Evolutionary conservation across 2,797 vertebrate genomes (phyloP).

Genomic region (Euphonia xanthogaster): DNA sequence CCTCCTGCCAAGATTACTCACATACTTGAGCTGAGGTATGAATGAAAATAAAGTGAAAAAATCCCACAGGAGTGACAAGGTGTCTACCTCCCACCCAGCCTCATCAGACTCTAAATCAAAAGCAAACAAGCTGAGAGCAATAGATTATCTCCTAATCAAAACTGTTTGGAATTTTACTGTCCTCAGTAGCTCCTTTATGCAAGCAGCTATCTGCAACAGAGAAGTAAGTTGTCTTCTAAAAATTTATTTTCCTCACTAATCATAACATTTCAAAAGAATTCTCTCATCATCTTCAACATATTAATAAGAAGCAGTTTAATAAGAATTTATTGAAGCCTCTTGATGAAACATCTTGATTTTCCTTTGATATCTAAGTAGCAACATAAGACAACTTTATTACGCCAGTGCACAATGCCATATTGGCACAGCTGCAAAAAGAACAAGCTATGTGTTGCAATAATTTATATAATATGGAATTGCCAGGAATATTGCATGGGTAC

Average conservation of each 20-base stretch:
- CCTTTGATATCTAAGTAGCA: neutral
- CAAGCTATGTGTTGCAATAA: neutral
- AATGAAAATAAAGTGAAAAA: neutral
- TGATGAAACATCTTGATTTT: neutral
- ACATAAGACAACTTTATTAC: neutral
- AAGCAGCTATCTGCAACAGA: neutral
- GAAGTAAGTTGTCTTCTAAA: neutral
- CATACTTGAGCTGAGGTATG: neutral
- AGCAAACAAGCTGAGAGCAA: neutral
- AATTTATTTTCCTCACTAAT: neutral
- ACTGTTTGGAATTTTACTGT: neutral
- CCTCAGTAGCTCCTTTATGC: neutral
- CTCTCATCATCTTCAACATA: neutral
- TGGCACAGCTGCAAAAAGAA: neutral
- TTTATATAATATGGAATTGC: neutral
- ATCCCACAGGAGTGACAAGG: neutral
- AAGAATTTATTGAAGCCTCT: neutral
- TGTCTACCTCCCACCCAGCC: neutral
- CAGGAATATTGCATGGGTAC: neutral
- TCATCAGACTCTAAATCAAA: neutral
- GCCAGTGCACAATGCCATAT: neutral
- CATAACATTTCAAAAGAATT: neutral
- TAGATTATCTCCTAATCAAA: neutral
- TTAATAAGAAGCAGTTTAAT: neutral
- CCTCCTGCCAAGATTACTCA: neutral